Evolutionary conservation across 2,113 vertebrate genomes (phyloP).

Genomic region (Myrmophylax atrothorax): DNA sequence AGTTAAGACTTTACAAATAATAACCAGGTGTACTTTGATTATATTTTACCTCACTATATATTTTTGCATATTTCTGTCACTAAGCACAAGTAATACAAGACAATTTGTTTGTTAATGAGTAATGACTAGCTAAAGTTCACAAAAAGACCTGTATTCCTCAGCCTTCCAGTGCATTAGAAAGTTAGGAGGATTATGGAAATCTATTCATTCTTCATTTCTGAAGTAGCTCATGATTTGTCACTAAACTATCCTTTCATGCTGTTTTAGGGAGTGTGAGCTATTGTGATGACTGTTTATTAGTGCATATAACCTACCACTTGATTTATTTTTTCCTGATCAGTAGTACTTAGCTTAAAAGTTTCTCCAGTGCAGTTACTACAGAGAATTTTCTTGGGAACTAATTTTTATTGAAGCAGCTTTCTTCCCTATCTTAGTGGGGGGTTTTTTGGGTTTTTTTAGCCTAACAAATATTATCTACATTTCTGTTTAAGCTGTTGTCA

Average conservation of each 20-base stretch:
- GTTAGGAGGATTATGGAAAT: conserved; percentile 33
- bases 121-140: conserved; percentile 36
- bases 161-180: conserved; percentile 10
- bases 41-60: conserved; percentile 78
- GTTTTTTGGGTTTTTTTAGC: neutral
- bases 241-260: conserved; percentile 28
- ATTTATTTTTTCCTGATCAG: conserved; percentile 59
- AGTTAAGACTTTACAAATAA: conserved; percentile 86
- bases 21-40: conserved; percentile 84
- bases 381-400: neutral
- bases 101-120: conserved; percentile 62
- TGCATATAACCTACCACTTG: neutral
- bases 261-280: conserved; percentile 37
- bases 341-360: conserved; percentile 52
- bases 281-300: conserved; percentile 46
- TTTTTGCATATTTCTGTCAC: conserved; percentile 72
- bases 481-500: neutral
- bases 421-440: neutral
- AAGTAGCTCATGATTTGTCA: conserved; percentile 25
- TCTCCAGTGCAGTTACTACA: neutral
- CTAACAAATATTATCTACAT: neutral
- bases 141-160: conserved; percentile 16
- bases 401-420: neutral
- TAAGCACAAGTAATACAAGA: conserved; percentile 43
- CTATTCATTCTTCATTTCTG: conserved; percentile 13